These are phyloP conservation scores for Rhyzopertha dominica DNA, from an alignment of 1,140 invertebrate genomes.

Conservation along the genomic window DNA sequence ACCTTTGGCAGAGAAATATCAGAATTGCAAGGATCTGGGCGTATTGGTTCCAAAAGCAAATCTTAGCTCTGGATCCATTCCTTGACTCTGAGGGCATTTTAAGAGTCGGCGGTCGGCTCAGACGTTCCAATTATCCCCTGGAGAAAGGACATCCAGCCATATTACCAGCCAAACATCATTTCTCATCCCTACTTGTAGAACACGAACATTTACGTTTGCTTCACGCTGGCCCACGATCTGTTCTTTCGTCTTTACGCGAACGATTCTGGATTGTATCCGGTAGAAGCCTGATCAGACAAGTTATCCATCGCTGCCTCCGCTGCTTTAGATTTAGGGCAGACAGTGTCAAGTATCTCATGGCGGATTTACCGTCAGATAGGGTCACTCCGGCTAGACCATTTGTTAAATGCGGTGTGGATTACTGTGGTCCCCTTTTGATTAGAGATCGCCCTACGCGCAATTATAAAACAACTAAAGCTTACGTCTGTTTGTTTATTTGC, in stretches of 20 bases:
- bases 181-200: slow-evolving; percentile 20
- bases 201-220: slow-evolving; percentile 23
- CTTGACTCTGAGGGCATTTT: no score
- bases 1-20: no score
- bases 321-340: slow-evolving; percentile 19
- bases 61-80: no score
- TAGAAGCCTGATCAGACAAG: slow-evolving; percentile 21
- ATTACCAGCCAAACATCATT: slow-evolving; percentile 17
- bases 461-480: slow-evolving; percentile 35
- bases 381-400: slow-evolving; percentile 22
- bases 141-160: no score
- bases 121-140: no score
- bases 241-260: slow-evolving; percentile 17
- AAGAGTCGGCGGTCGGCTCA: no score
- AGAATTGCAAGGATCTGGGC: no score
- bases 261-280: slow-evolving; percentile 29
- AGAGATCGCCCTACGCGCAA: neutral
- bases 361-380: neutral
- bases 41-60: no score
- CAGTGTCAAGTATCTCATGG: slow-evolving; percentile 13
- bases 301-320: slow-evolving; percentile 20
- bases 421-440: slow-evolving; percentile 29
- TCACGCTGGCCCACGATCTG: slow-evolving; percentile 26
- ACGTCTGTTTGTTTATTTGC: slow-evolving; percentile 44
- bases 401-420: slow-evolving; percentile 29